Evolutionary conservation across 2,113 vertebrate species (phyloP).

Genomic region (Cyanistes caeruleus): DNA sequence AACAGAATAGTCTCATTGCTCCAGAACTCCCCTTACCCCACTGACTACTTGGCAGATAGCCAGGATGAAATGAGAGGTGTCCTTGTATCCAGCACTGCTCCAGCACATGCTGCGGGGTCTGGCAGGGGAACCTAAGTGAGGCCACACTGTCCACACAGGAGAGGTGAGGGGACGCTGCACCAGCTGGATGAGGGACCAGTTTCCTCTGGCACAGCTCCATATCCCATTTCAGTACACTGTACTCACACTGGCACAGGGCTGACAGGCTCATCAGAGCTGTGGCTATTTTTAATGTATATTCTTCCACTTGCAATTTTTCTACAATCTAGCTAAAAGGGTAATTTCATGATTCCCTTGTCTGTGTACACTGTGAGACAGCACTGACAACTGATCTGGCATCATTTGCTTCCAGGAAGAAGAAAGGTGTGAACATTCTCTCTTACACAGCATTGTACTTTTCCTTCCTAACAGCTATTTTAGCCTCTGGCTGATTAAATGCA

Average conservation of each 20-base stretch:
- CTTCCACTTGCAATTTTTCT: neutral
- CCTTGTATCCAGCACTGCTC: neutral
- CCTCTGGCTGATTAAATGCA: neutral
- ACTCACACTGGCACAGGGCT: neutral
- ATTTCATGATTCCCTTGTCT: neutral
- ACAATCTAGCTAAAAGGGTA: neutral
- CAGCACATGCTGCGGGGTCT: neutral
- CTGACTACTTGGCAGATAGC: neutral
- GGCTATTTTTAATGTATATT: conserved; percentile 1
- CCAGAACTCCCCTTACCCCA: neutral
- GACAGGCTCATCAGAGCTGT: neutral
- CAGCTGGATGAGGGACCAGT: neutral
- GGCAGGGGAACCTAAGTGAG: neutral
- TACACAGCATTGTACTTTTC: neutral
- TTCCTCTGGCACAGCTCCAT: neutral
- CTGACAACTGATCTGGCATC: neutral
- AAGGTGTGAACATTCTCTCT: neutral
- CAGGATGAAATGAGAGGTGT: neutral
- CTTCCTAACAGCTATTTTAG: neutral
- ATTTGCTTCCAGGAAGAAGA: conserved; percentile 11
- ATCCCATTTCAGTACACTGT: neutral
- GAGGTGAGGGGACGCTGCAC: neutral
- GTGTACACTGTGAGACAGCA: neutral
- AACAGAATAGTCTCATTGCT: neutral
- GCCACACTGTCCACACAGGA: neutral